Base-by-base conservation (phyloP, 1,140 invertebrate genomes). In the Cylas formicarius region DNA sequence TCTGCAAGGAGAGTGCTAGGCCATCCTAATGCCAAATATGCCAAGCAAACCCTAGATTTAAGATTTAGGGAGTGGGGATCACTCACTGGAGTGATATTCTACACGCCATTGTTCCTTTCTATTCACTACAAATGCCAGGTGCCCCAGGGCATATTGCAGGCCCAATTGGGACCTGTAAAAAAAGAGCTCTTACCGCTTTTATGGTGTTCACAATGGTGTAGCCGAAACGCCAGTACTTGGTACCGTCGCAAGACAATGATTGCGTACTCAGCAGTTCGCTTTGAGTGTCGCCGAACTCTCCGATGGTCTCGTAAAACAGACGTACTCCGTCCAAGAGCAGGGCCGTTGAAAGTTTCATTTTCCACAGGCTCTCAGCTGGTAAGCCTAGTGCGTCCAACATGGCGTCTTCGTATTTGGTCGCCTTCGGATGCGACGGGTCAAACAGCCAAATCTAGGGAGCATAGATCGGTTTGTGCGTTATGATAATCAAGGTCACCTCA, bases 161-260 rank as follows among this genome's bases (percentile, higher is more conserved):
- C n/a, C n/a, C n/a, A n/a, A n/a, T n/a, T n/a, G n/a, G n/a, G n/a
- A n/a, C n/a, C n/a, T n/a, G n/a, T n/a, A n/a, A n/a, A n/a, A n/a
- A n/a, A n/a, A n/a, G 3, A 44, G 35, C 33, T 32, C 24, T 26
- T 67, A 93, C 90, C 61, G 81, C 77, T 73, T 86, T 86, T 71
- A 94, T 85, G 55, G 85, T 88, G 72, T 94, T 94, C 45, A 82
- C 76, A 19, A 95, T 70, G 53, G 80, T 87, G 49, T 78, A 81
- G 14, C 91, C 90, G 58, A 84, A 80, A 34, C 77, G 75, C 90
- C 90, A 95, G 23, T 76, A 78, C 20, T 81, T 69, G 31, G 68
- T 68, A 29, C 72, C 72, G 34, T 84, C 77, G 60, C 90, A 94
- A 23, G 70, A 68, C 4, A 88, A 62, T 9, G 64, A 48, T 39